Percentiles rank a stretch among this genome's conserved stretches.
These are phyloP conservation scores for Pygathrix nemaeus DNA, from an alignment of 2,113 vertebrate species.

Conservation along the genomic window DNA sequence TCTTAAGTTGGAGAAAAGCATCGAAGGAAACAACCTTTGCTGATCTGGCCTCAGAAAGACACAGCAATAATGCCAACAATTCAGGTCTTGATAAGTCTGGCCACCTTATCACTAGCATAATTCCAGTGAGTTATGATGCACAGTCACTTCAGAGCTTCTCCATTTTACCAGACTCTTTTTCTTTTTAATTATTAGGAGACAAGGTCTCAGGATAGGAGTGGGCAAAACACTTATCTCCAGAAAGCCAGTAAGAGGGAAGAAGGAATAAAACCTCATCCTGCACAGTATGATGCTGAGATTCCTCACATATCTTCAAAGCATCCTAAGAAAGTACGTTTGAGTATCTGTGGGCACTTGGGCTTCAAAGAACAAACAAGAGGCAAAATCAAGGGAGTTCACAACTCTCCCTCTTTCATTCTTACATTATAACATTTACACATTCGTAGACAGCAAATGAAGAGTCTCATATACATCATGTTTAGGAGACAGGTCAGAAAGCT, in stretches of 20 bases:
- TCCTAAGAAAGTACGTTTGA: background rate
- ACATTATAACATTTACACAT: background rate
- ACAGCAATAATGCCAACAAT: background rate
- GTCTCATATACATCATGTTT: background rate
- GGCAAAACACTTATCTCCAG: background rate
- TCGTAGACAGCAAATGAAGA: background rate
- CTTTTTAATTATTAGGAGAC: background rate
- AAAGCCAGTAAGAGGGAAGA: background rate
- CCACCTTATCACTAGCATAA: background rate
- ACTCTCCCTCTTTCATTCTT: background rate
- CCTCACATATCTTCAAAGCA: background rate
- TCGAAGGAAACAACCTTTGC: background rate
- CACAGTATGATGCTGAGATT: background rate
- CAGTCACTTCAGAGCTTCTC: background rate
- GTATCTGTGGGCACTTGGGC: background rate
- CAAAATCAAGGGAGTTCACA: background rate
- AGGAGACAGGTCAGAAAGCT: background rate
- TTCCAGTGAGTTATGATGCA: background rate
- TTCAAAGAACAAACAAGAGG: background rate
- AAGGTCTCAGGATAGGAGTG: background rate
- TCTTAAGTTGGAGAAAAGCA: background rate
- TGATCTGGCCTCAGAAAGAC: background rate
- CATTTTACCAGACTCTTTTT: background rate
- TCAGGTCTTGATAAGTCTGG: no score
- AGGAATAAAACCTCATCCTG: background rate